These are phyloP conservation scores for Pammene fasciana DNA, from an alignment of 2,888 invertebrate species.

Conservation along the genomic window DNA sequence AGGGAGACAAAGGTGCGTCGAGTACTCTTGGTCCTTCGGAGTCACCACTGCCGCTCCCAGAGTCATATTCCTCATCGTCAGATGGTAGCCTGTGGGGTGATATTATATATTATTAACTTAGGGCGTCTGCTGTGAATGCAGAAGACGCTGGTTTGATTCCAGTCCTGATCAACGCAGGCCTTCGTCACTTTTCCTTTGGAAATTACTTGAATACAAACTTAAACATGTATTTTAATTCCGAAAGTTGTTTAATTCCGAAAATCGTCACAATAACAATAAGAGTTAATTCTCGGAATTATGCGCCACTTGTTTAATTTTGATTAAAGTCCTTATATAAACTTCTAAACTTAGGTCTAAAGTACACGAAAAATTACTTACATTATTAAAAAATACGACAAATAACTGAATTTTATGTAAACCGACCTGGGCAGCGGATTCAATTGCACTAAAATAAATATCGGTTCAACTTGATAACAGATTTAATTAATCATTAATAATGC, in stretches of 20 bases:
- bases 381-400: not conserved
- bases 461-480: not conserved
- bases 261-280: too few relatives aligned
- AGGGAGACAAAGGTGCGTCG: not conserved
- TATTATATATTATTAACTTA: not conserved
- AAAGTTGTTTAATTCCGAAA: too few relatives aligned
- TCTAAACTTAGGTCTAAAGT: not conserved
- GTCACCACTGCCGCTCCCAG: conserved; percentile 11
- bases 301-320: too few relatives aligned
- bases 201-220: too few relatives aligned
- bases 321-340: too few relatives aligned
- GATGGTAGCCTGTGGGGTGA: not conserved
- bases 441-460: not conserved
- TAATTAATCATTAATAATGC: not conserved
- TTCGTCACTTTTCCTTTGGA: too few relatives aligned
- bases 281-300: too few relatives aligned
- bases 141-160: too few relatives aligned
- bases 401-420: not conserved
- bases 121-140: too few relatives aligned
- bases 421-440: not conserved
- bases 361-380: not conserved
- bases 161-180: too few relatives aligned
- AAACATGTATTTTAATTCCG: too few relatives aligned
- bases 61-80: not conserved
- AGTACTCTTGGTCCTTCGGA: not conserved